phyloP scores from a whole-genome alignment of 2,888 invertebrate species.

The Labia minor region DNA sequence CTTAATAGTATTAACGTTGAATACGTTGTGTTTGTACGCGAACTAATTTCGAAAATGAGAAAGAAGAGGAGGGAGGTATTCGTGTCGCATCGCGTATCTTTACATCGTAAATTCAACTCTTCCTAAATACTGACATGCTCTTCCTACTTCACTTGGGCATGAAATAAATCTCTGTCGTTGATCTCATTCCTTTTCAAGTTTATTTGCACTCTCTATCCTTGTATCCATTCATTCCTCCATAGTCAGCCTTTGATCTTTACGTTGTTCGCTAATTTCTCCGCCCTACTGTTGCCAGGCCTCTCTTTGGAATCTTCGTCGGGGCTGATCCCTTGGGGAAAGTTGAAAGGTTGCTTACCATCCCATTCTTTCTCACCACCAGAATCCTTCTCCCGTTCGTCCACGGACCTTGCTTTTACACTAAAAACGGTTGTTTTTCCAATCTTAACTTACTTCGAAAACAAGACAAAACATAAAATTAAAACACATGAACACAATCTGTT shows the following conservation, averaged over 20 bases:
- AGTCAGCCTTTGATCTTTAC: slow-evolving; percentile 1
- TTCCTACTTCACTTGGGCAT: not conserved
- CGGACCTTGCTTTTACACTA: not conserved
- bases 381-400: not conserved
- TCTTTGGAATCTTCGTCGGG: not conserved
- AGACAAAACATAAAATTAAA: not conserved
- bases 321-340: not conserved
- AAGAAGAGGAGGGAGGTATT: too few species aligned
- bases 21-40: too few species aligned
- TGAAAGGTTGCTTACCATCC: not conserved
- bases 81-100: too few species aligned
- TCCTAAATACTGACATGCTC: slow-evolving; percentile 1
- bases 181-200: slow-evolving; percentile 13
- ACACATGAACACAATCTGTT: too few species aligned
- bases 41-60: too few species aligned
- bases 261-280: not conserved
- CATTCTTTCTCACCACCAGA: slow-evolving; percentile 1
- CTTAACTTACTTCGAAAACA: not conserved
- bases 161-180: slow-evolving; percentile 7
- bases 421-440: not conserved
- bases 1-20: too few species aligned
- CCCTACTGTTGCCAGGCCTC: too few species aligned
- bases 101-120: not conserved
- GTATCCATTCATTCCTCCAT: not conserved
- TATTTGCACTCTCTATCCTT: slow-evolving; percentile 13